phyloP scores from a whole-genome alignment of 37 sponge, comb jelly and placozoan genomes.

The Dysidea cf. avara region DNA sequence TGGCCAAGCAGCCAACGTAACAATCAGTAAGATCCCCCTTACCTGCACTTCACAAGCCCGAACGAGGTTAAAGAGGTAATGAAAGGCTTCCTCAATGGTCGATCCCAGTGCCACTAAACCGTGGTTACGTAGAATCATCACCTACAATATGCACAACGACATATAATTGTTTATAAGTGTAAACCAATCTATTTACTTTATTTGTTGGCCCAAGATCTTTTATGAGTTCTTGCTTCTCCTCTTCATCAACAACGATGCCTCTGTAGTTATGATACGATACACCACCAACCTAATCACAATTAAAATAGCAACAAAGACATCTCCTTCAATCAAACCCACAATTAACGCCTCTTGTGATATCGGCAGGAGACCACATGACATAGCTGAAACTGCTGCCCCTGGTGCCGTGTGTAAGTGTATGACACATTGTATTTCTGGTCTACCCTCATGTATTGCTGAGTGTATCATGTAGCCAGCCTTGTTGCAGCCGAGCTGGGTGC shows the following conservation, averaged over 20 bases:
- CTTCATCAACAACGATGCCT: conserved; percentile 25
- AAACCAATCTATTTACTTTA: conserved; percentile 17
- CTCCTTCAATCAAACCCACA: conserved; percentile 35
- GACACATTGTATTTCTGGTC: conserved; percentile 69
- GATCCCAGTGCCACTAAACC: conserved; percentile 78
- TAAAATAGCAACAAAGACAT: too few relatives aligned
- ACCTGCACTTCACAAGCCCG: conserved; percentile 91
- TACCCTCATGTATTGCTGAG: conserved; percentile 68
- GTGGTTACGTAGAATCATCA: conserved; percentile 82
- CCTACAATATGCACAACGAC: conserved; percentile 26
- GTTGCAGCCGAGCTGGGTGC: conserved; percentile 66
- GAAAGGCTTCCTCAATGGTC: conserved; percentile 88
- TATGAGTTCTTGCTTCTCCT: conserved; percentile 57
- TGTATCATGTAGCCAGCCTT: conserved; percentile 65
- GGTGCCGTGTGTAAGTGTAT: conserved; percentile 72
- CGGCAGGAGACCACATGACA: conserved; percentile 88
- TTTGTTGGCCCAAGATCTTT: too few relatives aligned
- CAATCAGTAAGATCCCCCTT: too few relatives aligned
- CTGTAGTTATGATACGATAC: conserved; percentile 52
- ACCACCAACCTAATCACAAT: conserved; percentile 48
- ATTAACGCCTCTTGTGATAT: conserved; percentile 68
- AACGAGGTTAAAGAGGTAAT: conserved; percentile 44
- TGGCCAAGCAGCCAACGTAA: too few relatives aligned
- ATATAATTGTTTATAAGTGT: too few relatives aligned
- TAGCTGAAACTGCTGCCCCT: conserved; percentile 79